These are phyloP conservation scores for Synanceia verrucosa DNA, from an alignment of 2,797 vertebrate species.

Conservation along the genomic window DNA sequence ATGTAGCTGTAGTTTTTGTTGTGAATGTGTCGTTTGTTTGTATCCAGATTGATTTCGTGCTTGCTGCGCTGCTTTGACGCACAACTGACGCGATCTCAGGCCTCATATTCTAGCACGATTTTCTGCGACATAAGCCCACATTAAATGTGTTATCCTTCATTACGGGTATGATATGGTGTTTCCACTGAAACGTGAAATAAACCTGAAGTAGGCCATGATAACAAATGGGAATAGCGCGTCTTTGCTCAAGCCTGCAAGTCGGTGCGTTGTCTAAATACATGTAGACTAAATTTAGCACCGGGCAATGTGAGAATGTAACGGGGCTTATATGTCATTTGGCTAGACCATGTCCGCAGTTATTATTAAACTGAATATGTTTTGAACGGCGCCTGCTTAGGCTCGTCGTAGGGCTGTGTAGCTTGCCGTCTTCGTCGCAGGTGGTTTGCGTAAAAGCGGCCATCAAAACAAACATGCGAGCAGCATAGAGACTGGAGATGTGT, in stretches of 20 bases:
- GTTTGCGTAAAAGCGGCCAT: conserved; percentile 67
- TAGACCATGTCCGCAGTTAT: conserved; percentile 16
- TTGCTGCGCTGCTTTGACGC: conserved; percentile 67
- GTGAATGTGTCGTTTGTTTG: background rate
- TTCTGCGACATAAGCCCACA: background rate
- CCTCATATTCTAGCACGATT: conserved; percentile 40
- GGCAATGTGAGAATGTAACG: conserved; percentile 41
- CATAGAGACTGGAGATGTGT: background rate
- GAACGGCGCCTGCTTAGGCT: background rate
- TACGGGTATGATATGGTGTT: background rate
- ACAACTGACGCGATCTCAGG: conserved; percentile 52
- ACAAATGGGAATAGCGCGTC: conserved; percentile 19
- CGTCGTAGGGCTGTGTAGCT: conserved; percentile 13
- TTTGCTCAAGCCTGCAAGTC: conserved; percentile 34
- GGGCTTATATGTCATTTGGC: conserved; percentile 36
- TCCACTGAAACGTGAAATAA: background rate
- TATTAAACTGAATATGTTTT: conserved; percentile 15
- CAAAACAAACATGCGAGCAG: conserved; percentile 28
- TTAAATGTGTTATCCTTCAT: fast-evolving
- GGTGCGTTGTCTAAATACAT: conserved; percentile 49
- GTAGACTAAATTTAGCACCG: conserved; percentile 72
- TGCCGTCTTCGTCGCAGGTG: conserved; percentile 36
- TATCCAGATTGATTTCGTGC: conserved; percentile 9
- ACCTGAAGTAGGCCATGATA: background rate
- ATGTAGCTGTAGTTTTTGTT: background rate